Evolutionary conservation across 2,888 invertebrate genomes (phyloP).

Genomic region (Hesperia comma): DNA sequence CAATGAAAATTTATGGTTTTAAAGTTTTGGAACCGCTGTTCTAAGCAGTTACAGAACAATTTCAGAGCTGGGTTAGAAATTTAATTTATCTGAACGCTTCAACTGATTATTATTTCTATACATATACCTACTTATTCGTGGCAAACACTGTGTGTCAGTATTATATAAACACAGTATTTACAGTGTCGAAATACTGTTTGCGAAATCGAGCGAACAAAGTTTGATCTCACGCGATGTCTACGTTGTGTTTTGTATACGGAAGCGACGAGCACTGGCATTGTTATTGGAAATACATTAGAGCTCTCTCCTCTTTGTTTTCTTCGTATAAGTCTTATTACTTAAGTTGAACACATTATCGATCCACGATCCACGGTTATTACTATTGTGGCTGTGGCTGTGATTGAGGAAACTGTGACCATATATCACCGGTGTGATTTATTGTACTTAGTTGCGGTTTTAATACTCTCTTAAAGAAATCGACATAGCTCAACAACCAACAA

Average conservation of each 20-base stretch:
- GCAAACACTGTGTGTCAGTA: background rate
- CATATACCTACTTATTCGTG: background rate
- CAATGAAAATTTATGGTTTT: too few species aligned
- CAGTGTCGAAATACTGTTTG: constrained; percentile 18
- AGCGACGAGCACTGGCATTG: background rate
- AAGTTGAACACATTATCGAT: too few species aligned
- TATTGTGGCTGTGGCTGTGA: too few species aligned
- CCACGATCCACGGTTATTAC: too few species aligned
- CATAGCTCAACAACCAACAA: too few species aligned
- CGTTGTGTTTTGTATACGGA: constrained; percentile 10
- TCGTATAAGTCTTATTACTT: background rate
- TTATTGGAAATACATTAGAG: background rate
- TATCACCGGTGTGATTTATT: too few species aligned
- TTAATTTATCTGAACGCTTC: background rate
- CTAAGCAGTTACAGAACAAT: constrained; percentile 6
- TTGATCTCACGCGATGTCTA: constrained; percentile 16
- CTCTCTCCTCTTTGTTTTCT: background rate
- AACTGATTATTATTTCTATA: too few species aligned
- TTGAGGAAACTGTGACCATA: too few species aligned
- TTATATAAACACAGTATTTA: constrained; percentile 21
- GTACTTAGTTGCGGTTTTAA: too few species aligned
- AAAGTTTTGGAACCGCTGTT: too few species aligned
- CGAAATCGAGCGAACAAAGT: constrained; percentile 4
- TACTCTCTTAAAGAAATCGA: too few species aligned
- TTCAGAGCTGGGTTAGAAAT: constrained; percentile 4